Base-by-base conservation (phyloP, 2,113 vertebrate genomes). In the Corvus hawaiiensis region DNA sequence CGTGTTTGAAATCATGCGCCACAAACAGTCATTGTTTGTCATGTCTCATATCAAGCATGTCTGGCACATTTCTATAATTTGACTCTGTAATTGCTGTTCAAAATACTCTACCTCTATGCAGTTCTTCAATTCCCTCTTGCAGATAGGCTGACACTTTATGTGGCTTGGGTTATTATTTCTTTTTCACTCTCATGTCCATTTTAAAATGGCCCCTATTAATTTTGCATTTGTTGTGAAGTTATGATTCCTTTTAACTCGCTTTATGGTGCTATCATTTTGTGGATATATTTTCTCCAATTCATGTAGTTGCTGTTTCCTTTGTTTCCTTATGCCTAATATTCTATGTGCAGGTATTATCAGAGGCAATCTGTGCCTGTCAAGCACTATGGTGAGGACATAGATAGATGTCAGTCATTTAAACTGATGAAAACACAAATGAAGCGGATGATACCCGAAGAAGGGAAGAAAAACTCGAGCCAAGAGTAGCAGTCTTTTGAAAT, bases 361-460 rank as follows among this genome's bases (percentile, higher is more conserved):
- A 77, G 28, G 43, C 59, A 91, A 41, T 85, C 55, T 89, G 62
- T 78, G 68, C 54, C 62, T 86, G 55, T 84, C 59, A 85, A 93
- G 63, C 28, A 54, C 79, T 54, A 68, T n/a, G 83, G 37, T 72
- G 85, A 94, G 56, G 78, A 95, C 73, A 75, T 64, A 85, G 78
- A 95, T 81, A 94, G 83, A 90, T 93, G 66, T 93, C 91, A 96
- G 62, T 97, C 93, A 76, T 87, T 87, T 71, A 81, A 92, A 93
- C 33, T 43, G n/a, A 66, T 81, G 79, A 89, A 93, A 89, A 84
- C 76, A 89, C 54, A 97, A 96, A 94, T 52, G 16, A 69, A 95
- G 82, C 44, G 95, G 90, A 93, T 87, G 90, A 94, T 79, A 86
- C 32, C 30, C 30, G 15, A 91, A 69, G 86, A 96, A 94, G 52